Evolutionary conservation across 2,797 vertebrate species (phyloP), one percentile per base, ranked within the genome.

Genomic region (Vespertilio murinus): DNA sequence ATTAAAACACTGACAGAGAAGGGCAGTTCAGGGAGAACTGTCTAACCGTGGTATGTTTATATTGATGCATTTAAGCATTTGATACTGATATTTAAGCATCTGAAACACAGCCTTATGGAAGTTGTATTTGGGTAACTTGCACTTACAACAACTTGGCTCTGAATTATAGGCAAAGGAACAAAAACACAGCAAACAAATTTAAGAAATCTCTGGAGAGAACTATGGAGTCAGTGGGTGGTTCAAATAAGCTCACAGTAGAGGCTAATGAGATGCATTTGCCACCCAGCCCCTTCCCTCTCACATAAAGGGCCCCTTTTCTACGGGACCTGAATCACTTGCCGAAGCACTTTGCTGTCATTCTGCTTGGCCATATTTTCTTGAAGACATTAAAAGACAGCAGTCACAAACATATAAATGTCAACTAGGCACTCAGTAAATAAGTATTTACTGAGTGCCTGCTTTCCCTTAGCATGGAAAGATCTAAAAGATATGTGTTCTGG

Each of bases 101-200:
- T 96, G 91, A 90, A 91, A 89, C 33, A 40, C 90, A 96, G 88
- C 74, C 88, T 95, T 91, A 77, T 85, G 65, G 65, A 94, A 95
- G 92, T 96, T 93, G 89, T 93, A 93, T 91, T 96, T 96, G 61
- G 89, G 89, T 91, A 84, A 82, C 74, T 88, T 90, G 85, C 25
- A 80, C 91, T 93, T 86, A 73, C n/a, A 92, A 74, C 80, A 91
- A 90, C 75, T 95, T 94, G 94, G 91, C 92, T 96, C 70, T 73
- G 85, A 75, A 89, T 84, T 84, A 40, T 78, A 74, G 71, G 93
- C 83, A 93, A 89, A 77, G 81, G 88, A 93, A 91, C 87, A 75
- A 94, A 96, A 94, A 87, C 54, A 67, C 17, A 92, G 67, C 88
- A 86, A 94, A 89, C 75, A 93, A 91, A 96, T 95, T 86, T 61